Base-by-base conservation (phyloP, 2,888 invertebrate species). In the Electrophaes corylata region DNA sequence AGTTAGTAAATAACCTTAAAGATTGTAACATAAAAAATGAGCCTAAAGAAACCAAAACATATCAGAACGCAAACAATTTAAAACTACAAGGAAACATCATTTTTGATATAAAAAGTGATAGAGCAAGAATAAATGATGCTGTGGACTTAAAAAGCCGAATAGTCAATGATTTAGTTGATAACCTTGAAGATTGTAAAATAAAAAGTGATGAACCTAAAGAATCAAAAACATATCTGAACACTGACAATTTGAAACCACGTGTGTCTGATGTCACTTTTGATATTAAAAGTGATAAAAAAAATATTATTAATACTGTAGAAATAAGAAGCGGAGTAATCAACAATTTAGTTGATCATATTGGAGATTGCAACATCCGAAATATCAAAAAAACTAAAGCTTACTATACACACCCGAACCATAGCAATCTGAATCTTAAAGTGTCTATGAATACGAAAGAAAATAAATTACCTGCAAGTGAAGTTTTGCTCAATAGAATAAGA, bases 161-260 rank as follows among this genome's bases (percentile, higher is more conserved):
- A 0, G 31, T 58, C 2, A 43, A 43, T 3, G 47, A 60, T 19
- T 18, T 60, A 20, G 47, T 23, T 6, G 23, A 26, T 19, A 39
- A 55, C 31, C 31, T 51, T 3, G 51, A 48, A 23, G 41, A 37
- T 16, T 60, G 35, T 12, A 48, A 37, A 1, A 43, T 55, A 33
- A 29, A 43, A 3, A 55, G 48, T 23, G 46, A 47, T 16, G 45
- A 45, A 16, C 2, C 12, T n/a, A 50, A 50, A 47, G 39, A 47
- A 23, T 47, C 16, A 4, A 50, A 46, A 16, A 41, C 23, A 20
- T 35, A 47, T 19, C 31, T 43, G 0, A 53, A 58, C 2, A 47
- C 33, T 16, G 12, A 10, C 0, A 41, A 50, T 26, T 31, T 26
- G 12, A 19, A 40, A 43, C 6, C 10, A 39, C 6, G 3, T 10